These are phyloP conservation scores for Scylla paramamosain DNA, from an alignment of 1,140 invertebrate species.

Conservation along the genomic window DNA sequence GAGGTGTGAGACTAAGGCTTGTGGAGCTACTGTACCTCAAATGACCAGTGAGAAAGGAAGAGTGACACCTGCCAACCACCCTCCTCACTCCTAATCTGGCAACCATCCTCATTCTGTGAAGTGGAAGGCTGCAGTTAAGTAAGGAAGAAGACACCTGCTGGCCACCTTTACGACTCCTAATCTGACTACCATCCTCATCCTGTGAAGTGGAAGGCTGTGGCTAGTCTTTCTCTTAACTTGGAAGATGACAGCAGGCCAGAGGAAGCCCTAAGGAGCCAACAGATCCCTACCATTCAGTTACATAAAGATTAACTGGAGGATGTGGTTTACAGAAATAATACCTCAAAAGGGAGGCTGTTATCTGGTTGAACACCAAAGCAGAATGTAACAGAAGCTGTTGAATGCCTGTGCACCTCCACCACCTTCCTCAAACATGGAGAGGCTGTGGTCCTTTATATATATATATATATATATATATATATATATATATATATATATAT, in stretches of 20 bases:
- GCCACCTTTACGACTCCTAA: not conserved
- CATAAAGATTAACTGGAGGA: too few relatives aligned
- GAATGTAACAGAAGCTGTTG: not conserved
- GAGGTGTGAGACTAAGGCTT: too few relatives aligned
- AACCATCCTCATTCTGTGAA: not conserved
- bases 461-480: constrained; percentile 49
- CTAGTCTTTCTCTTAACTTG: too few relatives aligned
- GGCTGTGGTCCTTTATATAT: not conserved
- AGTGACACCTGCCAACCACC: too few relatives aligned
- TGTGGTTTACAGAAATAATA: too few relatives aligned
- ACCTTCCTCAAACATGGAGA: not conserved
- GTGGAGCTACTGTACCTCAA: too few relatives aligned
- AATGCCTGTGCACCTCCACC: not conserved
- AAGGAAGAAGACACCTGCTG: not conserved
- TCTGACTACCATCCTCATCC: not conserved
- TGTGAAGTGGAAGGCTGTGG: too few relatives aligned
- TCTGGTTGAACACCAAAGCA: not conserved
- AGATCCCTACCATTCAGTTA: too few relatives aligned
- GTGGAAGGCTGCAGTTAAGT: not conserved
- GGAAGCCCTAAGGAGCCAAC: too few relatives aligned
- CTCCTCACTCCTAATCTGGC: too few relatives aligned
- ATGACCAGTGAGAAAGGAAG: too few relatives aligned
- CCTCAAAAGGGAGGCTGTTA: not conserved
- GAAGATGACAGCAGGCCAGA: too few relatives aligned
- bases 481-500: constrained; percentile 51